phyloP scores from a whole-genome alignment of 2,797 vertebrate genomes.

The Tadarida brasiliensis region DNA sequence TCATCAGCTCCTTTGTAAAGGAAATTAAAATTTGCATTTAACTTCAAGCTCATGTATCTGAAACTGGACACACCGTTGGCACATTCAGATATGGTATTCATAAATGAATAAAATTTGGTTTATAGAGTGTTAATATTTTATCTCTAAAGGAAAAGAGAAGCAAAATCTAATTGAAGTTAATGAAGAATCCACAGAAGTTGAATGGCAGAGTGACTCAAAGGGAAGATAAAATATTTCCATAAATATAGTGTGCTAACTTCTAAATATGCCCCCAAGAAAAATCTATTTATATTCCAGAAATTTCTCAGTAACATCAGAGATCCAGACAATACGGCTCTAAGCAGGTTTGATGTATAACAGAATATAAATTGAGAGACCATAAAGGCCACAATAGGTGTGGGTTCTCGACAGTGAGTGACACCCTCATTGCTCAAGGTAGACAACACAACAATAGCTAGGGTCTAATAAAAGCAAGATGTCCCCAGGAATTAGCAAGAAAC shows the following conservation, averaged over 20 bases:
- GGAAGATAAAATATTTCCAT: conserved; percentile 40
- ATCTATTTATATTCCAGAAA: background rate
- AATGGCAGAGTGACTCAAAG: conserved; percentile 59
- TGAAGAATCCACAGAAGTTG: conserved; percentile 67
- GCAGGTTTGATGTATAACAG: background rate
- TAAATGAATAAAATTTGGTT: conserved; percentile 48
- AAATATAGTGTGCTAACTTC: background rate
- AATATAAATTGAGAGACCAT: background rate
- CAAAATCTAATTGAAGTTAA: conserved; percentile 69
- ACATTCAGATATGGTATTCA: conserved; percentile 59
- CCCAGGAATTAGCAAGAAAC: conserved; percentile 63
- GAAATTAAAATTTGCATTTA: conserved; percentile 80
- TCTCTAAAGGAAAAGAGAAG: conserved; percentile 62
- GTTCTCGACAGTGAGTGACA: background rate
- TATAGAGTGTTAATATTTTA: conserved; percentile 53
- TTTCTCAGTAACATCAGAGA: conserved; percentile 36
- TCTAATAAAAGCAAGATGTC: conserved; percentile 75
- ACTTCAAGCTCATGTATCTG: conserved; percentile 54
- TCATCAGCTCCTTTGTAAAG: conserved; percentile 78
- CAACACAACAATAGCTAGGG: background rate
- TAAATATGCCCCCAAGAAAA: conserved; percentile 38
- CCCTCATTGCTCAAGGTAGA: conserved; percentile 19
- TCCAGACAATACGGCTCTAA: background rate
- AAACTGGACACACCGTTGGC: conserved; percentile 56
- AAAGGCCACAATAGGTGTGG: background rate